Conservation (phyloP, 2,888 invertebrate species). For the Maniola hyperantus region DNA sequence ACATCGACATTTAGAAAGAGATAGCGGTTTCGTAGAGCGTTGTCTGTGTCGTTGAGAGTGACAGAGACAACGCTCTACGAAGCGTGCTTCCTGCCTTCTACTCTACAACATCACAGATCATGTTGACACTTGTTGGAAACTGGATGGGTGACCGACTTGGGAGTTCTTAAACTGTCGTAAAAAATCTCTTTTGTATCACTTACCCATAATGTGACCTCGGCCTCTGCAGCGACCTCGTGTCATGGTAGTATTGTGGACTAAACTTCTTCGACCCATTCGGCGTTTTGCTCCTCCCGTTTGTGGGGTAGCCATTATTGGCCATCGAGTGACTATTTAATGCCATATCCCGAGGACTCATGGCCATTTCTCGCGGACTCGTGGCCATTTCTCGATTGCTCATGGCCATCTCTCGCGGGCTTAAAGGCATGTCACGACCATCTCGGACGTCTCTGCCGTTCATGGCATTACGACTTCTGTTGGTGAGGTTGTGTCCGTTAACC, state of each 20-base stretch:
- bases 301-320: conserved; percentile 36
- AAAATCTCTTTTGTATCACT: conserved; percentile 37
- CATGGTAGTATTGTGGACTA: conserved; percentile 77
- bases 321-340: conserved; percentile 43
- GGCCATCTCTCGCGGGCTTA: conserved; percentile 11
- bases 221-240: conserved; percentile 85
- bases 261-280: conserved; percentile 48
- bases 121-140: too few relatives aligned
- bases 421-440: conserved; percentile 16
- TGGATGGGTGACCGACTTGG: too few relatives aligned
- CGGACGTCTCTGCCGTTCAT: conserved; percentile 14
- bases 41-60: too few relatives aligned
- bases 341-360: conserved; percentile 39
- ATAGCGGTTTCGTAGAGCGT: too few relatives aligned
- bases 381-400: conserved; percentile 4
- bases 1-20: too few relatives aligned
- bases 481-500: neutral
- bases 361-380: conserved; percentile 27
- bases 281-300: conserved; percentile 43
- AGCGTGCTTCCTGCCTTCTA: too few relatives aligned
- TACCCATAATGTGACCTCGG: conserved; percentile 73
- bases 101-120: too few relatives aligned
- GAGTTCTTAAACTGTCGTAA: too few relatives aligned
- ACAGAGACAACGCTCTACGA: too few relatives aligned
- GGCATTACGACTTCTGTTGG: conserved; percentile 9